phyloP scores from a whole-genome alignment of 2,113 vertebrate genomes.

The Ailurus styani region DNA sequence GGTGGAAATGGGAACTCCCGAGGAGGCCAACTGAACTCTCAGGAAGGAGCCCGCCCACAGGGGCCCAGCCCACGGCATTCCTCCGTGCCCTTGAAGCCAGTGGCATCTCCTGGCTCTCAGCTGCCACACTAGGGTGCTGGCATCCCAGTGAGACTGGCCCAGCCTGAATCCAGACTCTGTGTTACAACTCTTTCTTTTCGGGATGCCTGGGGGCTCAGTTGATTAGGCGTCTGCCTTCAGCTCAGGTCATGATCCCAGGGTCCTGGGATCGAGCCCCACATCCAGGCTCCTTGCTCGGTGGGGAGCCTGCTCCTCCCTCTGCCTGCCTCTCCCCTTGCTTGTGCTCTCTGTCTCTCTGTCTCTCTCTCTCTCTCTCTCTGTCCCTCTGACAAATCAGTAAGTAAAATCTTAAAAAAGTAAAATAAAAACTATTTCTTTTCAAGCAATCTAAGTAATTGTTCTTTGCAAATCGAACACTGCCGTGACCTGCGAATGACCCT shows the following conservation, averaged over 20 bases:
- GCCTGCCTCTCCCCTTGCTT: too few relatives aligned
- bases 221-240: not conserved
- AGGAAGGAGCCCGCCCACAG: not conserved
- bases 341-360: too few relatives aligned
- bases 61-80: not conserved
- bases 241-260: not conserved
- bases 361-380: not conserved
- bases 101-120: not conserved
- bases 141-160: not conserved
- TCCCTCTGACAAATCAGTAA: not conserved
- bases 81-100: too few relatives aligned
- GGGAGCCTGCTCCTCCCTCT: too few relatives aligned
- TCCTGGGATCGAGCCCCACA: not conserved
- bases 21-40: not conserved
- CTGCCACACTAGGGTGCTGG: rapidly evolving
- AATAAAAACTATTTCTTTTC: not conserved
- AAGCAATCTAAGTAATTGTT: not conserved
- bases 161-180: not conserved
- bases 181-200: not conserved
- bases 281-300: too few relatives aligned
- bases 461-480: not conserved
- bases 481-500: not conserved
- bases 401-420: not conserved
- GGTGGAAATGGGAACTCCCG: not conserved
- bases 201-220: not conserved